Conservation (phyloP, 2,113 vertebrate species). For the Seriola aureovittata region DNA sequence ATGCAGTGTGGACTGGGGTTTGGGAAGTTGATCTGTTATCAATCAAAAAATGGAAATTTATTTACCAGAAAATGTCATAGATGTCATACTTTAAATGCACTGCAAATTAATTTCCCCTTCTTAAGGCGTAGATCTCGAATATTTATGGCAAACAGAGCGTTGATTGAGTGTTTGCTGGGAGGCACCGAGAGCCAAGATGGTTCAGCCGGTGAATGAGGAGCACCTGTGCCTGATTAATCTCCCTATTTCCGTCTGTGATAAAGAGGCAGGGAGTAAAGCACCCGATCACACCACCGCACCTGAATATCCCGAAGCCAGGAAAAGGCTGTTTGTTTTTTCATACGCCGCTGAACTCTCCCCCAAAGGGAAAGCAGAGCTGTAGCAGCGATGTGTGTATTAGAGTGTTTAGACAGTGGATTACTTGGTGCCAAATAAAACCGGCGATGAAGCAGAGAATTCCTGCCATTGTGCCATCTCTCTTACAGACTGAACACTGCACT, state of each 20-base stretch:
- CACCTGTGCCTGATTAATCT: constrained; percentile 77
- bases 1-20: not conserved
- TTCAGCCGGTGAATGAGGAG: constrained; percentile 69
- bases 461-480: constrained; percentile 29
- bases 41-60: constrained; percentile 69
- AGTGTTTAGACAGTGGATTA: constrained; percentile 63
- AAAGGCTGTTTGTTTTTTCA: constrained; percentile 37
- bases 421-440: constrained; percentile 42
- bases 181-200: constrained; percentile 56
- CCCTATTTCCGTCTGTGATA: constrained; percentile 59
- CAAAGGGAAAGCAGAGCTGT: constrained; percentile 42
- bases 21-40: constrained; percentile 49
- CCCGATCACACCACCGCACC: constrained; percentile 50
- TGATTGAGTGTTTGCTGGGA: constrained; percentile 72
- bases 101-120: constrained; percentile 60
- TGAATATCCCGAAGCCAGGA: constrained; percentile 61
- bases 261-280: constrained; percentile 44
- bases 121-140: constrained; percentile 55
- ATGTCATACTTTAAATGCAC: constrained; percentile 65
- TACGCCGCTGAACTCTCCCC: constrained; percentile 48
- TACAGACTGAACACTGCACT: constrained; percentile 19
- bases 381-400: constrained; percentile 48
- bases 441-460: constrained; percentile 36
- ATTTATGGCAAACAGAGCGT: constrained; percentile 65
- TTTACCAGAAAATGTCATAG: constrained; percentile 68